phyloP scores from a whole-genome alignment of 2,888 invertebrate genomes.

The Drosophila engyochracea region DNA sequence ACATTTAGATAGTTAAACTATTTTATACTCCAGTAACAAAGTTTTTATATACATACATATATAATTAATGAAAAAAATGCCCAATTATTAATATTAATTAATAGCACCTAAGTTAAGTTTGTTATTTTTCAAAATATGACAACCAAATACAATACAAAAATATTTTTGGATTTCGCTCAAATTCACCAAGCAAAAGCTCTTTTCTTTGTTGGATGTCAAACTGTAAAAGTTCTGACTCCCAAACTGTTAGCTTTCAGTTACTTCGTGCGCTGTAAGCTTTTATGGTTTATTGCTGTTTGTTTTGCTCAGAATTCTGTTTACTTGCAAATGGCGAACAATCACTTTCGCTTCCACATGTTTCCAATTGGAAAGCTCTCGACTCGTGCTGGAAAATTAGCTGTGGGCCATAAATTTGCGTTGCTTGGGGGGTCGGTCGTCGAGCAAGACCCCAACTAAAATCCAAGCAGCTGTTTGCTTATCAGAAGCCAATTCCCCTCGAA shows the following conservation, averaged over 20 bases:
- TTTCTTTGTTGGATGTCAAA: conserved; percentile 14
- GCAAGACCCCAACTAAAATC: conserved; percentile 1
- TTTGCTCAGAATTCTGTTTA: conserved; percentile 60
- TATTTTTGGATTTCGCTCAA: conserved; percentile 79
- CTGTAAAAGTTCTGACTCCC: not conserved
- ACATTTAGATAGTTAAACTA: conserved; percentile 74
- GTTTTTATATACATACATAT: conserved; percentile 59
- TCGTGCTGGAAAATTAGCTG: conserved; percentile 36
- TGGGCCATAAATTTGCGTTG: conserved; percentile 8
- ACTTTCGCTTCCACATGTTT: conserved; percentile 25
- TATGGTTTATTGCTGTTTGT: conserved; percentile 38
- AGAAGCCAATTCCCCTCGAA: conserved; percentile 17
- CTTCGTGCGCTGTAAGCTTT: conserved; percentile 6
- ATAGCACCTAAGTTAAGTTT: conserved; percentile 76
- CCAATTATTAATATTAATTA: conserved; percentile 54
- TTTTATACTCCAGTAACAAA: conserved; percentile 64
- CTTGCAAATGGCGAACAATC: conserved; percentile 24
- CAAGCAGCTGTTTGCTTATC: conserved; percentile 51
- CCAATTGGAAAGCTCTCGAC: conserved; percentile 42
- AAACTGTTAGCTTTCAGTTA: conserved; percentile 21
- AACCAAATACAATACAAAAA: conserved; percentile 63
- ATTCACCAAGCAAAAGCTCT: conserved; percentile 10
- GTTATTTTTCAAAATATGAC: conserved; percentile 74
- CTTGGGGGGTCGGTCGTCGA: not conserved
- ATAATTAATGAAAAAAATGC: conserved; percentile 6